A percentile compares a stretch with the other conserved stretches of the same genome.
phyloP scores from a whole-genome alignment of 2,113 vertebrate species.

The Seriola rivoliana region DNA sequence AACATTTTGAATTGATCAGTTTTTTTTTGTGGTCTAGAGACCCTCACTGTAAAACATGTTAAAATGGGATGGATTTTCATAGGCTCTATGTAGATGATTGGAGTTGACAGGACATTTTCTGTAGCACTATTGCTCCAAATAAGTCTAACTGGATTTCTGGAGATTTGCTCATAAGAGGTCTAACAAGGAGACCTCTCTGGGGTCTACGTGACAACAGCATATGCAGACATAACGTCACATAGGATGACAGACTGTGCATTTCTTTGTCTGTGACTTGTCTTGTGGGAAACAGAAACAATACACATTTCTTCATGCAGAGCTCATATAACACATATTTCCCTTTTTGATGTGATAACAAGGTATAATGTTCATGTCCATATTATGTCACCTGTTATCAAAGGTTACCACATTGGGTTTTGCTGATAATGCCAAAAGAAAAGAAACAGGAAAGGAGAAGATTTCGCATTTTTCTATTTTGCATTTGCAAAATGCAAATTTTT shows the following conservation, averaged over 20 bases:
- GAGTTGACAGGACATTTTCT: not conserved
- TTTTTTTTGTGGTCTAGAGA: not conserved
- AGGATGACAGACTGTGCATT: not conserved
- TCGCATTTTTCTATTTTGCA: too few species aligned
- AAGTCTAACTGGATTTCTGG: not conserved
- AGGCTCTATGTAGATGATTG: not conserved
- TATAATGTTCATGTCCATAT: not conserved
- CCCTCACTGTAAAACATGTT: not conserved
- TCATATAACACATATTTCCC: not conserved
- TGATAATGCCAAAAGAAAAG: not conserved
- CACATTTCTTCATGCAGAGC: not conserved
- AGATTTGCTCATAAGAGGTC: not conserved
- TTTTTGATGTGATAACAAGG: not conserved
- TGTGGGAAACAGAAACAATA: not conserved
- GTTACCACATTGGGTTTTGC: not conserved
- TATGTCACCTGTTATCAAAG: not conserved
- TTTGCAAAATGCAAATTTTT: too few species aligned
- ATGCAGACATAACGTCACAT: not conserved
- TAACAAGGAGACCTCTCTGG: not conserved
- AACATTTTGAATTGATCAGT: not conserved
- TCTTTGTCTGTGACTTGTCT: not conserved
- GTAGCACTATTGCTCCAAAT: not conserved
- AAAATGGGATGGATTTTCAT: not conserved
- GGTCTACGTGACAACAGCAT: not conserved
- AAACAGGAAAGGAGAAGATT: not conserved